Conservation (phyloP, 2,113 vertebrate species). For the Sapajus apella region DNA sequence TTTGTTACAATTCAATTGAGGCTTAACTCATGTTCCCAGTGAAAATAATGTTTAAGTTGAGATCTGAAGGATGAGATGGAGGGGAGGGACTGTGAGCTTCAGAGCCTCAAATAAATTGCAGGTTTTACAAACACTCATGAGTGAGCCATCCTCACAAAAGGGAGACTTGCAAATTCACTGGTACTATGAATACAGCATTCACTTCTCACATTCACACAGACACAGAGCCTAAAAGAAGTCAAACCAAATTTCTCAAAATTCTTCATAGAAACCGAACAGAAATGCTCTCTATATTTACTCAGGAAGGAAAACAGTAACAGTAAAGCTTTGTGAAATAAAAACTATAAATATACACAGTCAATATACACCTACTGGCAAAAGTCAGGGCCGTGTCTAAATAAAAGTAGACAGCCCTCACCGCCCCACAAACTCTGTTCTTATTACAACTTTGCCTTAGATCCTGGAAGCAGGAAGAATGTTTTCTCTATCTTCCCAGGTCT, state of each 20-base stretch:
- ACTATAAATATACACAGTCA: not conserved
- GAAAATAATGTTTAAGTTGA: not conserved
- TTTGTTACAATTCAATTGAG: not conserved
- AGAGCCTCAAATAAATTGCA: not conserved
- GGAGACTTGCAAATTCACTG: not conserved
- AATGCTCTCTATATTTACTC: not conserved
- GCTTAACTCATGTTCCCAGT: not conserved
- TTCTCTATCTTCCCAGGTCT: not conserved
- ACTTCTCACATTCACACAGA: not conserved
- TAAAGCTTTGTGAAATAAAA: constrained; percentile 30
- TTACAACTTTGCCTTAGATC: not conserved
- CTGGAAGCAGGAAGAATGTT: not conserved
- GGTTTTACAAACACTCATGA: not conserved
- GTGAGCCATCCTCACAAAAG: not conserved
- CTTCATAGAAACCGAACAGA: constrained; percentile 25
- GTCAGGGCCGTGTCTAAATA: not conserved
- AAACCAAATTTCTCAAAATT: constrained; percentile 25
- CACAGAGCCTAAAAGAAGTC: not conserved
- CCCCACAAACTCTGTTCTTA: not conserved
- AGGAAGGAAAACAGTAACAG: not conserved
- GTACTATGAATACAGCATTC: not conserved
- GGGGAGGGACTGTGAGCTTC: not conserved
- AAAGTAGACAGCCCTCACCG: not conserved
- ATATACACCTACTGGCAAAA: not conserved
- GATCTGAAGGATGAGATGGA: not conserved